These are phyloP conservation scores for Pelvicachromis taeniatus DNA, from an alignment of 2,113 vertebrate genomes.

Conservation along the genomic window DNA sequence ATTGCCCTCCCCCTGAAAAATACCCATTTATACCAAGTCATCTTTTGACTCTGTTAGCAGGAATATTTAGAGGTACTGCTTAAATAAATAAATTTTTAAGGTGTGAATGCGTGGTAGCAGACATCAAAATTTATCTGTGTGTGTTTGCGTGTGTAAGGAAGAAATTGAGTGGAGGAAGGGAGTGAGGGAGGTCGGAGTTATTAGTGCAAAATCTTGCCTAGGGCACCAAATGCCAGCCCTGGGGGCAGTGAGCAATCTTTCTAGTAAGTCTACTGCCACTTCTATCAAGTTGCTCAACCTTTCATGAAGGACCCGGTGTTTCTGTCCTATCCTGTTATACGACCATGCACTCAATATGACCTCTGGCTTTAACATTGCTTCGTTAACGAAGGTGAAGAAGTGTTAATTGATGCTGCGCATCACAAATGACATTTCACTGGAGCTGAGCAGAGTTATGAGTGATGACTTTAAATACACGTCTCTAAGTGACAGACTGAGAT, in stretches of 20 bases:
- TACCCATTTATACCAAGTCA: neutral
- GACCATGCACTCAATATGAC: slow-evolving; percentile 15
- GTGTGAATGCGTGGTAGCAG: neutral
- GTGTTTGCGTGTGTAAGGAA: neutral
- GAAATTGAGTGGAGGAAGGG: neutral
- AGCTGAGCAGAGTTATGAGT: neutral
- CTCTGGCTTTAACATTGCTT: slow-evolving; percentile 2
- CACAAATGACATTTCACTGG: neutral
- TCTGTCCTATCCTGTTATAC: slow-evolving; percentile 8
- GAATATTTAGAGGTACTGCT: neutral
- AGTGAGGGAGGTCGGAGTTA: slow-evolving; percentile 44
- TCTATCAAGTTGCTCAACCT: slow-evolving; percentile 46
- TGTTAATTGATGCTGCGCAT: slow-evolving; percentile 11
- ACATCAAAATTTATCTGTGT: neutral
- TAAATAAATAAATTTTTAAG: neutral
- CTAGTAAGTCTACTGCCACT: slow-evolving; percentile 43
- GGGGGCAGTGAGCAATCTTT: slow-evolving; percentile 51
- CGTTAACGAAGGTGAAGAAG: neutral
- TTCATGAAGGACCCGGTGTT: slow-evolving; percentile 15
- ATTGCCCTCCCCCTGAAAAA: neutral
- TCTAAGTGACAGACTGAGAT: neutral
- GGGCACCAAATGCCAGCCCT: slow-evolving; percentile 61
- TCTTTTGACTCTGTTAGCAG: neutral
- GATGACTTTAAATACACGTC: neutral
- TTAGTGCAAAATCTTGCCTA: slow-evolving; percentile 61